Evolutionary conservation across 2,113 vertebrate species (phyloP).

Genomic region (Tachycineta bicolor): DNA sequence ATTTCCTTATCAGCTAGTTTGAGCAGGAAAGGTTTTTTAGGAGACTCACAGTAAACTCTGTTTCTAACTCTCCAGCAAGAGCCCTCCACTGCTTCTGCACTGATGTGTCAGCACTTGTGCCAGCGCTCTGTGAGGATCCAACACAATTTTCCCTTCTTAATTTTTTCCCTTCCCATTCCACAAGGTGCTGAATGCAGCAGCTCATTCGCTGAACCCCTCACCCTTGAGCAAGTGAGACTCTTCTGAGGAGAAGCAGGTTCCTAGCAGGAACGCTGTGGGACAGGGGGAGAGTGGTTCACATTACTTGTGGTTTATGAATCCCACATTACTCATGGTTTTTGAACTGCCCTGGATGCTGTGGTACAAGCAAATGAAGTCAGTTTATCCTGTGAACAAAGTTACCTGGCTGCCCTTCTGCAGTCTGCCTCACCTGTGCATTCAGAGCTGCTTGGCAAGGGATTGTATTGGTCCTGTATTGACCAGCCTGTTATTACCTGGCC

Average conservation of each 20-base stretch:
- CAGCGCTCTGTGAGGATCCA: not conserved
- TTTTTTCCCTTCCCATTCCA: not conserved
- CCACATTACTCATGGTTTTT: not conserved
- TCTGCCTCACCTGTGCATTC: not conserved
- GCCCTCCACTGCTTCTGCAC: not conserved
- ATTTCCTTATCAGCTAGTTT: not conserved
- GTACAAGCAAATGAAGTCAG: not conserved
- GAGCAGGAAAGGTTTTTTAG: not conserved
- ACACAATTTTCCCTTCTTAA: not conserved
- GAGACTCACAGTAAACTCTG: not conserved
- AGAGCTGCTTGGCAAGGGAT: not conserved
- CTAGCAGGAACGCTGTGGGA: not conserved
- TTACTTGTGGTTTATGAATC: not conserved
- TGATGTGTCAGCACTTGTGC: fast-evolving
- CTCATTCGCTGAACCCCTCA: not conserved
- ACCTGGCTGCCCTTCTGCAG: not conserved
- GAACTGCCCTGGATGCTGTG: not conserved
- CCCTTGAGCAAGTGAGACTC: not conserved
- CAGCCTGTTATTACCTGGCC: not conserved
- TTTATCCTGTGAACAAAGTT: not conserved
- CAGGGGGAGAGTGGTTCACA: not conserved
- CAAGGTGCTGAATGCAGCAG: not conserved
- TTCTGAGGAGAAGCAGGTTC: not conserved
- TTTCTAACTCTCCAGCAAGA: not conserved
- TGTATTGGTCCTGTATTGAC: not conserved